phyloP scores from a whole-genome alignment of 2,888 invertebrate species.

The Ashinkailepas kermadecensis region DNA sequence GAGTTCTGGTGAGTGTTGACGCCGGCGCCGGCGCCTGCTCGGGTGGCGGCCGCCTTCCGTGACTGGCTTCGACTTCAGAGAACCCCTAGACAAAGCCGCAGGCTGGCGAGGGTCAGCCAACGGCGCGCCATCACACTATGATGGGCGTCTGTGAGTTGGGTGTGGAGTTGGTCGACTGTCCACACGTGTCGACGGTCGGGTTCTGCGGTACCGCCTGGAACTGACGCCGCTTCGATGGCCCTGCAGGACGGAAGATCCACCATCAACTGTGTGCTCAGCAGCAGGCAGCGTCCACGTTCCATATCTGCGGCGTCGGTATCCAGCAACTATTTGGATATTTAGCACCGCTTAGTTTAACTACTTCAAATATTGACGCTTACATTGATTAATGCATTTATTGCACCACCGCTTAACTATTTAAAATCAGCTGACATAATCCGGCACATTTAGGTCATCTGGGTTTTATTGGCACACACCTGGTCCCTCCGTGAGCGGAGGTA shows the following conservation, averaged over 20 bases:
- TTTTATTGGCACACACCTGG: too few relatives aligned
- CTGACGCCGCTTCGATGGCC: not conserved
- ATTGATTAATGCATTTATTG: too few relatives aligned
- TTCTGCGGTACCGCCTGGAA: constrained; percentile 5
- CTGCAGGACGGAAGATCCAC: not conserved
- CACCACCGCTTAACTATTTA: too few relatives aligned
- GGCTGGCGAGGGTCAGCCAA: not conserved
- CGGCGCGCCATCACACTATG: not conserved
- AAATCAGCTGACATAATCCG: too few relatives aligned
- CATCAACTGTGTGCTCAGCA: not conserved
- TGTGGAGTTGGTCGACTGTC: constrained; percentile 9
- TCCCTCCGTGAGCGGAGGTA: too few relatives aligned
- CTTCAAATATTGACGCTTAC: too few relatives aligned
- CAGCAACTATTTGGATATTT: too few relatives aligned
- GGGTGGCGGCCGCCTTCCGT: not conserved
- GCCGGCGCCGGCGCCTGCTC: not conserved
- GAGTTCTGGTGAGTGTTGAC: not conserved
- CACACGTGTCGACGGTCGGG: not conserved
- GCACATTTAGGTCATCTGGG: too few relatives aligned
- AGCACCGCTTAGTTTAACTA: too few relatives aligned
- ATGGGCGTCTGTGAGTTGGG: constrained; percentile 14
- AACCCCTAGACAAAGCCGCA: not conserved
- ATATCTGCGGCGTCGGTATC: too few relatives aligned
- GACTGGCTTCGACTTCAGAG: not conserved
- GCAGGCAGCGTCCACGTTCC: too few relatives aligned